Conservation (phyloP, 1,140 invertebrate genomes). For the Anthonomus grandis region DNA sequence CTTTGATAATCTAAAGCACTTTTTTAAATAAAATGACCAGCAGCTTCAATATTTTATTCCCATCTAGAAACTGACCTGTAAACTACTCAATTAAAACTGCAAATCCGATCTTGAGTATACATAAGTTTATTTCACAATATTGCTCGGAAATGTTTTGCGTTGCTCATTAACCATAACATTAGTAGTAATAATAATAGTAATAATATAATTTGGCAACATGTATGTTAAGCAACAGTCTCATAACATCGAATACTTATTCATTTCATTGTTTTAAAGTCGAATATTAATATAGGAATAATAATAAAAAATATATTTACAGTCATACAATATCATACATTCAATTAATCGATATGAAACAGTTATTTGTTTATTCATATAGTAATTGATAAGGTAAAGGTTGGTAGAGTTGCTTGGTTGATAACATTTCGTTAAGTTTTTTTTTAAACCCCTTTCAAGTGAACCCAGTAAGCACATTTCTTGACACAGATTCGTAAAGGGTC, state of each 20-base stretch:
- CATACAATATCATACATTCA: constrained; percentile 35
- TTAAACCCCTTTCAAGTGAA: too few relatives aligned
- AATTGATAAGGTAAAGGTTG: too few relatives aligned
- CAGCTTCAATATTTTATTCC: background rate
- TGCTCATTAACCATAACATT: constrained; percentile 17
- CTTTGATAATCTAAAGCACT: too few relatives aligned
- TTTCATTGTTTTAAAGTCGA: too few relatives aligned
- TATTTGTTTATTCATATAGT: too few relatives aligned
- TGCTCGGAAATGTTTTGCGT: constrained; percentile 33
- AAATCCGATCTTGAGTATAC: constrained; percentile 34
- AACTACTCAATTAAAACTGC: constrained; percentile 28
- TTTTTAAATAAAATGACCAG: too few relatives aligned
- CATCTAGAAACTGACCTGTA: background rate
- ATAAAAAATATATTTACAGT: constrained; percentile 33
- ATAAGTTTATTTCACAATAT: constrained; percentile 46
- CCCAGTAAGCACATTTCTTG: too few relatives aligned
- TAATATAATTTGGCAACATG: constrained; percentile 28
- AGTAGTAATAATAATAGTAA: constrained; percentile 16
- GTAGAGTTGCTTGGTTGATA: too few relatives aligned
- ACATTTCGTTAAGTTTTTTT: too few relatives aligned
- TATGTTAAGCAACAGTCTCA: constrained; percentile 47
- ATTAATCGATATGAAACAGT: too few relatives aligned
- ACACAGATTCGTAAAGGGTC: too few relatives aligned
- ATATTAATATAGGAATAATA: constrained; percentile 12
- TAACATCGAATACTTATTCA: constrained; percentile 47